A percentile compares a stretch with the other conserved stretches of the same genome.
Evolutionary conservation across 2,797 vertebrate genomes (phyloP).

Genomic region (Vireo griseus): DNA sequence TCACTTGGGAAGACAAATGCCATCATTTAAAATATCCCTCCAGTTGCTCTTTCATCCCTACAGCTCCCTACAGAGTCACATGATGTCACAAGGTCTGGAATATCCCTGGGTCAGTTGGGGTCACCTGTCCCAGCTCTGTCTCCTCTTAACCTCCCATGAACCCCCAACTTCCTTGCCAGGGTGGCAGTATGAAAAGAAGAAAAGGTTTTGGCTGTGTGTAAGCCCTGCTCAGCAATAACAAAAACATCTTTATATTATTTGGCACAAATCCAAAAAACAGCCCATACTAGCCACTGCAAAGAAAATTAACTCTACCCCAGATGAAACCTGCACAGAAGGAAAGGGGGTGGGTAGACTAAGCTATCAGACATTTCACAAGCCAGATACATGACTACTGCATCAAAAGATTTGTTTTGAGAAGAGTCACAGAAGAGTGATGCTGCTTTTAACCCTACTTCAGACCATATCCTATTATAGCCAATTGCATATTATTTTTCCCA

Average conservation of each 20-base stretch:
- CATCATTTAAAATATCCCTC: background rate
- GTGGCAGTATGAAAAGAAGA: background rate
- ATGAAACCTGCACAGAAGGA: background rate
- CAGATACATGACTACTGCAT: background rate
- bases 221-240: background rate
- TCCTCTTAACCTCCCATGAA: background rate
- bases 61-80: rapidly evolving
- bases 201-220: background rate
- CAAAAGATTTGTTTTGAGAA: background rate
- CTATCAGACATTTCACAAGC: background rate
- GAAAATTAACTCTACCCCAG: background rate
- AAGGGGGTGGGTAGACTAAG: background rate
- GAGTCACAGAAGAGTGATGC: background rate
- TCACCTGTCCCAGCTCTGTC: background rate
- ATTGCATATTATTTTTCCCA: slow-evolving; percentile 18
- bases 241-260: background rate
- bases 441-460: background rate
- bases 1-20: background rate
- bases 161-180: background rate
- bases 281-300: background rate
- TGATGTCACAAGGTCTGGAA: background rate
- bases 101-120: background rate
- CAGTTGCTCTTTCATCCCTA: background rate
- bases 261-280: background rate
- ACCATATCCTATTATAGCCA: background rate